Evolutionary conservation across 2,888 invertebrate genomes (phyloP), one percentile per base, ranked within the genome.

Genomic region (Oscheius onirici): DNA sequence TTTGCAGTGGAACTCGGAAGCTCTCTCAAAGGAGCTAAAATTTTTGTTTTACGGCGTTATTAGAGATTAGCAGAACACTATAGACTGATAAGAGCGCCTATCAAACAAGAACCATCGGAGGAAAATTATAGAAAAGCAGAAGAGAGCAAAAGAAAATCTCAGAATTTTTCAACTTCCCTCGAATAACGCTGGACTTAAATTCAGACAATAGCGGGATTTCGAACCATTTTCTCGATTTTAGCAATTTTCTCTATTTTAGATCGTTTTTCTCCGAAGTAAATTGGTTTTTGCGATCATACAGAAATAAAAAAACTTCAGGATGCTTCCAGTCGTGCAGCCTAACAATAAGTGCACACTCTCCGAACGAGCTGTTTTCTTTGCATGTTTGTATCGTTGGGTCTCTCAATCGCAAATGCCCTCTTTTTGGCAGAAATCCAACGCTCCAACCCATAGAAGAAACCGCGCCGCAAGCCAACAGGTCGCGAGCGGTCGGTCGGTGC

Each of bases 401-500:
- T 46, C 13, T 11, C 5, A 8, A 5, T 46, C 46, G 3, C 46
- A 17, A 15, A 46, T 46, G 46, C 20, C 46, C 46, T 46, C 5
- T 34, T 34, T 34, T 34, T 34, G 34, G 34, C 34, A 34, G 34
- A 34, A 34, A 34, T 34, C 34, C 34, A 34, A 34, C 34, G 34
- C 34, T 34, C 34, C 34, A 34, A 34, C 34, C 34, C 43, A 63
- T 44, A 11, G 63, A 43, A 63, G n/a, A 15, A 28, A 49, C 34
- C 40, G 66, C 51, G 51, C 11, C 66, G 66, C 66, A 15, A 11
- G 52, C 51, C 51, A 66, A 24, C 22, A 11, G 20, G 22, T 51
- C 49, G 65, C 65, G 65, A 51, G 49, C 65, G 65, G 44, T 43
- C 43, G 13, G 63, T 17, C 51, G 10, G 57, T 43, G 49, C 52